Percentiles rank a stretch among this genome's conserved stretches.
Evolutionary conservation across 2,797 vertebrate species (phyloP).

Genomic region (Danio aesculapii): DNA sequence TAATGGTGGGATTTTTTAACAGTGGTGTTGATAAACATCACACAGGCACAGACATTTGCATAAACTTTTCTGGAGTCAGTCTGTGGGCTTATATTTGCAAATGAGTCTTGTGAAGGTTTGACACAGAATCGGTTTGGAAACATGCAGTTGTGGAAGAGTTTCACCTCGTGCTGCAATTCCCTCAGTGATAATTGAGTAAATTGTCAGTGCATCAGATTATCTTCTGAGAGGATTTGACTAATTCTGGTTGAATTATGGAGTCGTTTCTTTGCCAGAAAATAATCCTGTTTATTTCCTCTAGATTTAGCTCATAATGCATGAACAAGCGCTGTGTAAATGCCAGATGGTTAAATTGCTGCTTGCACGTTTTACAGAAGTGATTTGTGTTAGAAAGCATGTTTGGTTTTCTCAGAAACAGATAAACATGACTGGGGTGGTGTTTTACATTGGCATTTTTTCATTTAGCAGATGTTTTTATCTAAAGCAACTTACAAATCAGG

Average conservation of each 20-base stretch:
- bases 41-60: slow-evolving; percentile 36
- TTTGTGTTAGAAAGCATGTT: too few relatives aligned
- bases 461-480: too few relatives aligned
- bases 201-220: slow-evolving; percentile 48
- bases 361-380: too few relatives aligned
- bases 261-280: slow-evolving; percentile 39
- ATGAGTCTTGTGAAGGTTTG: slow-evolving; percentile 65
- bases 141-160: slow-evolving; percentile 55
- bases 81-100: slow-evolving; percentile 77
- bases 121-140: slow-evolving; percentile 64
- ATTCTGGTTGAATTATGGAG: slow-evolving; percentile 47
- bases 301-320: slow-evolving; percentile 26
- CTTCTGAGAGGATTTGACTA: slow-evolving; percentile 49
- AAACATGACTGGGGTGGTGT: too few relatives aligned
- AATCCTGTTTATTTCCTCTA: slow-evolving; percentile 46
- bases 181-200: slow-evolving; percentile 55
- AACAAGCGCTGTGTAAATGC: slow-evolving; percentile 33
- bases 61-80: slow-evolving; percentile 76
- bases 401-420: too few relatives aligned
- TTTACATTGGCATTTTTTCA: too few relatives aligned
- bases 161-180: slow-evolving; percentile 50
- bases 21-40: too few relatives aligned
- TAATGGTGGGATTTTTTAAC: too few relatives aligned
- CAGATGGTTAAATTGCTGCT: too few relatives aligned
- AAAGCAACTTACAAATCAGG: too few relatives aligned